Evolutionary conservation across 2,113 vertebrate species (phyloP).

Genomic region (Nannobrachium achirus): DNA sequence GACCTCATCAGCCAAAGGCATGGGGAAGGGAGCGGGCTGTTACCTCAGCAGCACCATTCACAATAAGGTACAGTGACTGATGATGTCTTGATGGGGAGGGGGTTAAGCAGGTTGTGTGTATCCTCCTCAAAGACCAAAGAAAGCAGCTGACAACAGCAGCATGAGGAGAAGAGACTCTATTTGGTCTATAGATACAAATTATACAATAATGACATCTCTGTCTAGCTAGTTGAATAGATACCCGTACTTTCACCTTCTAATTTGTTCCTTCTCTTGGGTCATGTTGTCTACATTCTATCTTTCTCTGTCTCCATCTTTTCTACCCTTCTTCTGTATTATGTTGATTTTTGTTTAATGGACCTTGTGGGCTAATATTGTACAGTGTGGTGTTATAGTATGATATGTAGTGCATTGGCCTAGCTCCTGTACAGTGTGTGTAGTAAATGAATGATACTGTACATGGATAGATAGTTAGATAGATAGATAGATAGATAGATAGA

Average conservation of each 20-base stretch:
- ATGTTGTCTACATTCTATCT: conserved; percentile 31
- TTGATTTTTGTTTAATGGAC: conserved; percentile 25
- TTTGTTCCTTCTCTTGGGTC: not conserved
- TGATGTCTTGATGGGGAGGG: conserved; percentile 46
- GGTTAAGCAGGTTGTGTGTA: conserved; percentile 57
- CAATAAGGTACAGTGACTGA: conserved; percentile 59
- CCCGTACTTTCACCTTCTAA: not conserved
- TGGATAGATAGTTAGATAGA: no score
- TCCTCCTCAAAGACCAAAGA: conserved; percentile 65
- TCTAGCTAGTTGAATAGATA: no score
- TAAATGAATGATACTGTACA: conserved; percentile 43
- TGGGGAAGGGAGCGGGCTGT: conserved; percentile 37
- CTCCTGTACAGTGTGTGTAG: conserved; percentile 43
- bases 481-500: conserved; percentile 60
- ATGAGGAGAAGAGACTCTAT: conserved; percentile 56
- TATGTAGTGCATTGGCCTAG: conserved; percentile 13
- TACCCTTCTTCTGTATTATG: conserved; percentile 28
- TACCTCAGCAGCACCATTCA: conserved; percentile 54
- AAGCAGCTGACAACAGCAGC: conserved; percentile 61
- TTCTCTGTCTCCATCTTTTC: conserved; percentile 28
- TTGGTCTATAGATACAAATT: conserved; percentile 58
- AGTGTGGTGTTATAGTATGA: conserved; percentile 8
- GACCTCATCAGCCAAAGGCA: conserved; percentile 53
- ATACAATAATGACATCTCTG: not conserved
- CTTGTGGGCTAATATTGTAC: conserved; percentile 5